Percentiles rank a stretch among this genome's conserved stretches.
Evolutionary conservation across 1,140 invertebrate genomes (phyloP).

Genomic region (Heliconius eleuchia): DNA sequence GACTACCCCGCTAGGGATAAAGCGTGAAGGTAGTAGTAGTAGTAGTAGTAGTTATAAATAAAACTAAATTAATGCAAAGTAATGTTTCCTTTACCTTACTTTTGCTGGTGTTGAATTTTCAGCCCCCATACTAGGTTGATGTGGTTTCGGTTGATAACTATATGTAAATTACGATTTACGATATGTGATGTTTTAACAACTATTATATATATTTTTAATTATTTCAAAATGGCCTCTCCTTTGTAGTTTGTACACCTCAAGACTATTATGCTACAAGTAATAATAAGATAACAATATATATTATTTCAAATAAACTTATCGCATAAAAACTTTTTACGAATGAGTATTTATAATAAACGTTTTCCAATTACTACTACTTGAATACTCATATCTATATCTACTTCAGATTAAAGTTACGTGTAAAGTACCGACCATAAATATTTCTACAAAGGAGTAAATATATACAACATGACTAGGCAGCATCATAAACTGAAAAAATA

Average conservation of each 20-base stretch:
- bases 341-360: too few species aligned
- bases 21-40: too few species aligned
- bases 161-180: background rate
- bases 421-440: conserved; percentile 13
- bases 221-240: background rate
- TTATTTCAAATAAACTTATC: background rate
- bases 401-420: background rate
- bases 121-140: conserved; percentile 15
- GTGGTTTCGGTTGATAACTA: background rate
- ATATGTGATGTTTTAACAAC: background rate
- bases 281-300: background rate
- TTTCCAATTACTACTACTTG: too few species aligned
- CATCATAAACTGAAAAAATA: too few species aligned
- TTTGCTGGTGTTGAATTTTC: conserved; percentile 19
- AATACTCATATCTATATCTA: too few species aligned
- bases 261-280: too few species aligned
- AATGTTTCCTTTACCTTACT: background rate
- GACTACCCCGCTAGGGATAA: too few species aligned
- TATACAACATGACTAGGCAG: too few species aligned
- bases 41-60: too few species aligned
- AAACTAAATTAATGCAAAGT: background rate
- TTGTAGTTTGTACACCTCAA: background rate
- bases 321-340: too few species aligned
- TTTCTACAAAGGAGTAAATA: background rate
- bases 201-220: background rate